phyloP scores from a whole-genome alignment of 2,113 vertebrate species.

The Oxygymnocypris stewartii region DNA sequence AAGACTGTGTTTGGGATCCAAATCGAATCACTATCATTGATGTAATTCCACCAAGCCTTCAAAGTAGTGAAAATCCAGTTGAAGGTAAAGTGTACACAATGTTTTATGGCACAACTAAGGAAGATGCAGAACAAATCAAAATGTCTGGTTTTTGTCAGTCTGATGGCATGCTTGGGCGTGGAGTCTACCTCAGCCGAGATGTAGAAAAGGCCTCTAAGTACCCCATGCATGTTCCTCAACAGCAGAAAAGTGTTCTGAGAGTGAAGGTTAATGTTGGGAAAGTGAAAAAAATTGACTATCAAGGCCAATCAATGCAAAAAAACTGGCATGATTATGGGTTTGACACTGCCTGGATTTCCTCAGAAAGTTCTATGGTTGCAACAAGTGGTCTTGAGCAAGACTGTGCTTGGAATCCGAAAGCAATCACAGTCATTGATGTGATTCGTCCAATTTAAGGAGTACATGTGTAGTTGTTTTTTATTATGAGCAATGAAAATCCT shows the following conservation, averaged over 20 bases:
- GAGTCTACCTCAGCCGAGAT: constrained; percentile 38
- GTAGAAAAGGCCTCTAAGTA: not conserved
- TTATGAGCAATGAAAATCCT: not conserved
- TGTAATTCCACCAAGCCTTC: constrained; percentile 16
- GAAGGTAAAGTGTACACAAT: constrained; percentile 33
- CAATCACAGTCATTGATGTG: constrained; percentile 40
- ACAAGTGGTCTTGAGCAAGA: constrained; percentile 44
- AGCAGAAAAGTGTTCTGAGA: constrained; percentile 34
- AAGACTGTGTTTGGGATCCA: constrained; percentile 32
- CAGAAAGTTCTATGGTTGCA: too few relatives aligned
- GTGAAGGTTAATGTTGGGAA: constrained; percentile 49
- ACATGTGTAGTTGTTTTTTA: not conserved
- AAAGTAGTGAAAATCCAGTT: not conserved
- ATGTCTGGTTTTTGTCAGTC: not conserved
- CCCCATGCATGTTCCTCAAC: not conserved
- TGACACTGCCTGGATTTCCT: constrained; percentile 51
- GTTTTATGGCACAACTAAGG: constrained; percentile 56
- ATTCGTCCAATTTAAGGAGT: not conserved
- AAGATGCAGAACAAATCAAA: constrained; percentile 4
- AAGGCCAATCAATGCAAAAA: constrained; percentile 30
- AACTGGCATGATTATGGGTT: constrained; percentile 42
- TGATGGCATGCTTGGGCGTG: not conserved
- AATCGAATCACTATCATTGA: not conserved
- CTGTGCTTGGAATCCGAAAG: constrained; percentile 38
- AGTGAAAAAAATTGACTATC: constrained; percentile 44